Evolutionary conservation across 2,113 vertebrate species (phyloP), one percentile per base, ranked within the genome.

Genomic region (Poicephalus meyeri): DNA sequence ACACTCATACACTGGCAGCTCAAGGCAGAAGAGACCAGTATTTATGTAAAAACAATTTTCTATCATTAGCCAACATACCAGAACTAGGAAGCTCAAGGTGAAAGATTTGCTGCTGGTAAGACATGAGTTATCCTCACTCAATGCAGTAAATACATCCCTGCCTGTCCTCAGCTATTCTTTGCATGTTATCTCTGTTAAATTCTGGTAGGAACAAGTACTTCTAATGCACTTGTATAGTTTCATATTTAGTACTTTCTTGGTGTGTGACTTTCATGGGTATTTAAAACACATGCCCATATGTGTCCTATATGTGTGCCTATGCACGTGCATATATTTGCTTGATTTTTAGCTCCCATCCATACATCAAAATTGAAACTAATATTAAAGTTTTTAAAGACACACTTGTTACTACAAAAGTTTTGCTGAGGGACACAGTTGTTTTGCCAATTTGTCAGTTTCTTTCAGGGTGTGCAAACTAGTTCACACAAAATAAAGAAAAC

Each of bases 321-420:
- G 3, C 4, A 16, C 0, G 0, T 6, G 19, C 0, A 0, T 39
- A 11, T 25, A 16, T 80, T 41, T 49, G 25, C 58, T 64, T 14
- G n/a, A 73, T 52, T 93, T 94, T 86, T 52, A 80, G 37, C 33
- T 86, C 53, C 24, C 19, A 81, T 71, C 18, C 23, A 60, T 2
- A 6, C 10, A 70, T 19, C 29, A 84, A 77, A 19, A 29, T 37
- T 35, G 31, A 93, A 90, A 89, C 20, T 55, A 80, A 46, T 14
- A 63, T 1, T 50, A 2, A 37, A 52, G 42, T 31, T 73, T 80
- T 92, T 63, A 23, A 64, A 78, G 74, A 39, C 13, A 12, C 6
- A 35, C 4, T 60, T 49, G 35, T 72, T n/a, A 21, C 44, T 42
- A 76, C 39, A 28, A 28, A 84, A 52, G 9, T 47, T 71, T 82